Percentiles rank a stretch among this genome's conserved stretches.
These are phyloP conservation scores for Choristoneura rosaceana DNA, from an alignment of 2,888 invertebrate genomes.

Conservation along the genomic window DNA sequence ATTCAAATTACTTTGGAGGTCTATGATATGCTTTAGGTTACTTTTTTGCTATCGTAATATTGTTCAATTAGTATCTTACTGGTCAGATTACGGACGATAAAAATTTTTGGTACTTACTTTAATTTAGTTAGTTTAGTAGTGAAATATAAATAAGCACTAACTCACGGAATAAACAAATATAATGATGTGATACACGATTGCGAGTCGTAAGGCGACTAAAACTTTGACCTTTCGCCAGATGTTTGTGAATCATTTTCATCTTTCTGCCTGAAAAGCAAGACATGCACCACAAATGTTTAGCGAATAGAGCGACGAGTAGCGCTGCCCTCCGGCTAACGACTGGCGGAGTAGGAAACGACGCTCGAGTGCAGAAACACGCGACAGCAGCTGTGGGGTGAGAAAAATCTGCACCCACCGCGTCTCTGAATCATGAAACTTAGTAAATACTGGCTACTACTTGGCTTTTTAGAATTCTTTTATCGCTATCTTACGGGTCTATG, in stretches of 20 bases:
- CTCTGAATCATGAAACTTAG: neutral
- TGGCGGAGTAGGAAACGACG: constrained; percentile 4
- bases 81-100: too few relatives aligned
- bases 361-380: neutral
- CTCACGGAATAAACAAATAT: neutral
- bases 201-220: neutral
- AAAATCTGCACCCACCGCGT: neutral
- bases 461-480: too few relatives aligned
- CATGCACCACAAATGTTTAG: constrained; percentile 3
- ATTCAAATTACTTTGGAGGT: neutral
- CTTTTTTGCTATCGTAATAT: neutral
- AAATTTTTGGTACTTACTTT: too few relatives aligned
- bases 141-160: too few relatives aligned
- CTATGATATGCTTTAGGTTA: neutral
- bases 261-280: neutral
- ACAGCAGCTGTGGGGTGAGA: neutral
- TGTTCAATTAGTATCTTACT: too few relatives aligned
- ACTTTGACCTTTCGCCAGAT: neutral
- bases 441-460: neutral
- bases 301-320: neutral
- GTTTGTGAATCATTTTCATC: neutral
- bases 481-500: too few relatives aligned
- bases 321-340: neutral
- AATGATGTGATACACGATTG: neutral
- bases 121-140: too few relatives aligned